phyloP scores from a whole-genome alignment of 2,888 invertebrate species.

The Limenitis camilla region DNA sequence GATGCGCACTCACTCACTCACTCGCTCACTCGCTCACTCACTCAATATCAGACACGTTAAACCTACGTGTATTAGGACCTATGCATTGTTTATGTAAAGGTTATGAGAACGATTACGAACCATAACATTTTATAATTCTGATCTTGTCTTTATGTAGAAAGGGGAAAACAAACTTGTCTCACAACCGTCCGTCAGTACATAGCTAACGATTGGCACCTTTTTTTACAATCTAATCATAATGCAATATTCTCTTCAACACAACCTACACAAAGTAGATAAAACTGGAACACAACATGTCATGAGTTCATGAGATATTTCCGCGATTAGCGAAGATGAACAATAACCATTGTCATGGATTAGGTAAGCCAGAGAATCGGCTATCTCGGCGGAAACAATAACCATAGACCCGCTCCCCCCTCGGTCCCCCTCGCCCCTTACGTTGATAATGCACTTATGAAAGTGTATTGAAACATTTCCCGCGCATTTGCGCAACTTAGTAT shows the following conservation, averaged over 20 bases:
- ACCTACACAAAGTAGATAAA: not conserved
- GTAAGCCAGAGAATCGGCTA: not conserved
- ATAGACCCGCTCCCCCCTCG: not conserved
- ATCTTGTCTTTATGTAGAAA: too few species aligned
- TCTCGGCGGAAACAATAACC: not conserved
- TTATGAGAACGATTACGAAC: too few species aligned
- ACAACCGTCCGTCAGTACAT: too few species aligned
- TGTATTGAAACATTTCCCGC: conserved; percentile 22
- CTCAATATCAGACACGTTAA: too few species aligned
- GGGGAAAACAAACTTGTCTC: too few species aligned
- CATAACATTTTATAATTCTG: too few species aligned
- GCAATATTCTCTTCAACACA: too few species aligned
- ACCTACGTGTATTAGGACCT: too few species aligned
- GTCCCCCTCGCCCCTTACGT: not conserved
- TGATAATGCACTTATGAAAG: conserved; percentile 23
- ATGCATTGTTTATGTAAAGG: too few species aligned
- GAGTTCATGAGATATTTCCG: not conserved
- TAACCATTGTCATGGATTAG: conserved; percentile 4
- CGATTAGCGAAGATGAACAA: conserved; percentile 10
- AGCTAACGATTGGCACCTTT: too few species aligned
- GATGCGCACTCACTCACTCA: not conserved
- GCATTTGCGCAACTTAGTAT: conserved; percentile 15
- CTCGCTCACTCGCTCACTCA: too few species aligned
- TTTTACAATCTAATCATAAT: too few species aligned
- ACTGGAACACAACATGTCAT: not conserved